Percentiles rank a stretch among this genome's conserved stretches.
These are phyloP conservation scores for Cettia cetti DNA, from an alignment of 2,113 vertebrate genomes.

Conservation along the genomic window DNA sequence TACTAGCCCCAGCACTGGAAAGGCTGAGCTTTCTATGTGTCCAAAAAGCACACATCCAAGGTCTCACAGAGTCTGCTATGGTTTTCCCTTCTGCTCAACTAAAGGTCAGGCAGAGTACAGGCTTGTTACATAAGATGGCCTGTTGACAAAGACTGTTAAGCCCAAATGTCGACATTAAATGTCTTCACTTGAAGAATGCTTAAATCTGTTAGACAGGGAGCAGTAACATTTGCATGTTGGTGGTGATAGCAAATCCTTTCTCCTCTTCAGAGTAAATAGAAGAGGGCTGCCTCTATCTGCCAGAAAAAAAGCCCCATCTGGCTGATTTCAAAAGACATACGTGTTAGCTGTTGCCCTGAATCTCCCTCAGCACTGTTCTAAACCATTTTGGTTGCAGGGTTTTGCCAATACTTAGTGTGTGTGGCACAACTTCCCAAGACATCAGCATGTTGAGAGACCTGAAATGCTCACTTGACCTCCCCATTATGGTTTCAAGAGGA, in stretches of 20 bases:
- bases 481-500: neutral
- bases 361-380: neutral
- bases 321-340: neutral
- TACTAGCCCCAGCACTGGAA: neutral
- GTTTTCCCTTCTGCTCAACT: neutral
- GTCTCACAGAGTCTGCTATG: accelerated
- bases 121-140: neutral
- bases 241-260: neutral
- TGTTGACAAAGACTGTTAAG: neutral
- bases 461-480: neutral
- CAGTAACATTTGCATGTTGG: neutral
- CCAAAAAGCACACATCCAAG: neutral
- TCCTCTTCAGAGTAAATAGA: neutral
- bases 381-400: neutral
- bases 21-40: neutral
- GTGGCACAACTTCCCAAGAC: neutral
- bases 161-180: neutral
- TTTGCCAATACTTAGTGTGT: neutral
- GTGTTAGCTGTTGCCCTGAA: neutral
- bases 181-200: neutral
- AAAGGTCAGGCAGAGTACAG: neutral
- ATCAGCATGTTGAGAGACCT: neutral
- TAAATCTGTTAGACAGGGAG: neutral
- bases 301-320: neutral
- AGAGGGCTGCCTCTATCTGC: neutral